Percentiles rank a stretch among this genome's conserved stretches.
These are phyloP conservation scores for Sebastes diploproa DNA, from an alignment of 2,797 vertebrate species.

Conservation along the genomic window DNA sequence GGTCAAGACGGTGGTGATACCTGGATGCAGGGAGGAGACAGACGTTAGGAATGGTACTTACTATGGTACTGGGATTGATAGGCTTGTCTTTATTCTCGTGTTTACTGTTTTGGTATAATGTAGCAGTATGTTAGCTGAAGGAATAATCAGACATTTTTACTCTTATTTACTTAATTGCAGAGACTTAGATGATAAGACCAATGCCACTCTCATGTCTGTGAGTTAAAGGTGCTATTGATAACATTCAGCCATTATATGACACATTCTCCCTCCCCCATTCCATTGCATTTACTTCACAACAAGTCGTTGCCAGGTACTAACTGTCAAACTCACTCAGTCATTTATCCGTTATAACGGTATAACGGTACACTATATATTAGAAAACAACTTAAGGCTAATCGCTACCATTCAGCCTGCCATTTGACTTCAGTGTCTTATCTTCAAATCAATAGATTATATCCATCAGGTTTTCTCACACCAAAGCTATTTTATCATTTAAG, in stretches of 20 bases:
- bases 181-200: background rate
- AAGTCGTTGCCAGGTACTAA: too few relatives aligned
- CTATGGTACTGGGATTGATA: background rate
- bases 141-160: background rate
- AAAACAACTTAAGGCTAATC: background rate
- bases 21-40: constrained; percentile 67
- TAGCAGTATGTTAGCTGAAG: background rate
- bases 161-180: background rate
- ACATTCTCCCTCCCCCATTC: too few relatives aligned
- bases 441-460: background rate
- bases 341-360: too few relatives aligned
- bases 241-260: background rate
- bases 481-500: constrained; percentile 1
- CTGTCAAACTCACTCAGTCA: too few relatives aligned
- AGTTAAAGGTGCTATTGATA: background rate
- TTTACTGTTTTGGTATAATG: background rate
- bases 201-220: too few relatives aligned
- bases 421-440: background rate
- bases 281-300: too few relatives aligned
- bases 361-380: background rate
- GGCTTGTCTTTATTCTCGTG: background rate
- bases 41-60: background rate
- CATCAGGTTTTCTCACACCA: background rate
- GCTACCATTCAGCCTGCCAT: background rate
- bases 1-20: constrained; percentile 95